Evolutionary conservation across 2,888 invertebrate species (phyloP), one percentile per base, ranked within the genome.

Genomic region (Sarcophaga rosellei): DNA sequence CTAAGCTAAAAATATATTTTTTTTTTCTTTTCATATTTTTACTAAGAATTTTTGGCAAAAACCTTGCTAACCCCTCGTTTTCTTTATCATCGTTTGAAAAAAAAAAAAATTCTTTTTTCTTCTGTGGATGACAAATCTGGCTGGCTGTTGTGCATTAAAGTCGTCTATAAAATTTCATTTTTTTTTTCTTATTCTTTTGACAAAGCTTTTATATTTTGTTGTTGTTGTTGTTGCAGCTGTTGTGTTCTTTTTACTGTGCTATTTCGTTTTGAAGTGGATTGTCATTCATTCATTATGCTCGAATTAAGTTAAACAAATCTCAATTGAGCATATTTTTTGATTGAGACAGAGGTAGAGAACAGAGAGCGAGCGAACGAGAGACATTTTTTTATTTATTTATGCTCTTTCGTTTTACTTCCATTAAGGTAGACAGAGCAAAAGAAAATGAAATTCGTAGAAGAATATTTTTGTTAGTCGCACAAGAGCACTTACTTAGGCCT

Each of bases 281-380:
- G 86, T 81, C 74, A 86, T 86, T 86, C 74, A 86, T 86, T 86
- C 86, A 86, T 81, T 81, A 84, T 75, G 74, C 68, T 72, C 62
- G 81, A 84, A 77, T 81, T 81, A 81, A 81, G 68, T 75, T 83
- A 69, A 68, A 77, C 70, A 83, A 80, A 83, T 83, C 75, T 79
- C 86, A 83, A 83, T 81, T 77, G 79, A 86, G 80, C 73, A 77
- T 84, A 69, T 80, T 80, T 80, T 72, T n/a, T 65, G 59, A 65
- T 80, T 74, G 25, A 73, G 66, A 47, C 66, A 59, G 15, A 17
- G 57, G 2, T 1, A 35, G 35, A 35, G 5, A 35, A 25, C 0
- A 25, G 25, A 4, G 25, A 25, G 5, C 5, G 3, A 10, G 35
- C 2, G 35, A 35, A 8, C 0, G 10, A 10, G 10, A 68, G 15